A percentile compares a stretch with the other conserved stretches of the same genome.
phyloP scores from a whole-genome alignment of 2,888 invertebrate species.

The Monopis laevigella region DNA sequence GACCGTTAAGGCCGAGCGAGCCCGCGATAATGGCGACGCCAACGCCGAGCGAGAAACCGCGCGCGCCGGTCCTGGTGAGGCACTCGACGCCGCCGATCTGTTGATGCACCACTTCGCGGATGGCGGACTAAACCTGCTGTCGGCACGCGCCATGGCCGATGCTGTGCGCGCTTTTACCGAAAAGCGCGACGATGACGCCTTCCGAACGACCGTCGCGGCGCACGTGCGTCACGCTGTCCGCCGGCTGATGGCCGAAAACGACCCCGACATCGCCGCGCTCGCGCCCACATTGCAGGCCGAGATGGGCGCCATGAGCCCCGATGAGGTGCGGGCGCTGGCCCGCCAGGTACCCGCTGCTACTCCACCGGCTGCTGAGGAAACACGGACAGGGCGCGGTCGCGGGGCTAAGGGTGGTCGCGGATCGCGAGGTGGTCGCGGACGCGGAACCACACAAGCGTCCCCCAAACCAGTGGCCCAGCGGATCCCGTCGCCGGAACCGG shows the following conservation, averaged over 20 bases:
- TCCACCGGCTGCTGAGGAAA: too few relatives aligned
- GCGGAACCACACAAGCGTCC: constrained; percentile 35
- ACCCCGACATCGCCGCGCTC: neutral
- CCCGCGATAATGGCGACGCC: constrained; percentile 38
- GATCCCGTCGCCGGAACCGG: too few relatives aligned
- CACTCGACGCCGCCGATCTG: constrained; percentile 28
- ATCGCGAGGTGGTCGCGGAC: constrained; percentile 44
- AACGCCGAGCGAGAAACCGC: constrained; percentile 72
- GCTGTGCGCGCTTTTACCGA: constrained; percentile 37
- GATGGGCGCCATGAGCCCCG: neutral
- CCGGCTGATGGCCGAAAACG: constrained; percentile 29
- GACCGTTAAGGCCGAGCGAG: constrained; percentile 38
- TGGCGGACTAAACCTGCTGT: constrained; percentile 22
- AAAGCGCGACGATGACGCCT: constrained; percentile 50
- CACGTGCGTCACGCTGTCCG: constrained; percentile 46
- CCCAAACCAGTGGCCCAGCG: too few relatives aligned
- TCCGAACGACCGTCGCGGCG: constrained; percentile 48
- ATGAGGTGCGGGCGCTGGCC: too few relatives aligned
- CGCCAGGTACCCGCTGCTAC: constrained; percentile 68
- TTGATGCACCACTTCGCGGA: constrained; percentile 45
- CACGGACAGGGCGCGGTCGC: neutral
- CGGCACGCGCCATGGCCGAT: constrained; percentile 37
- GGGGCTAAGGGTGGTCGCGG: constrained; percentile 32
- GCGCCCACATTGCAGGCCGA: neutral
- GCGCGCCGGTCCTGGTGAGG: constrained; percentile 29